phyloP scores from a whole-genome alignment of 2,797 vertebrate genomes.

The Sebastes goodei region DNA sequence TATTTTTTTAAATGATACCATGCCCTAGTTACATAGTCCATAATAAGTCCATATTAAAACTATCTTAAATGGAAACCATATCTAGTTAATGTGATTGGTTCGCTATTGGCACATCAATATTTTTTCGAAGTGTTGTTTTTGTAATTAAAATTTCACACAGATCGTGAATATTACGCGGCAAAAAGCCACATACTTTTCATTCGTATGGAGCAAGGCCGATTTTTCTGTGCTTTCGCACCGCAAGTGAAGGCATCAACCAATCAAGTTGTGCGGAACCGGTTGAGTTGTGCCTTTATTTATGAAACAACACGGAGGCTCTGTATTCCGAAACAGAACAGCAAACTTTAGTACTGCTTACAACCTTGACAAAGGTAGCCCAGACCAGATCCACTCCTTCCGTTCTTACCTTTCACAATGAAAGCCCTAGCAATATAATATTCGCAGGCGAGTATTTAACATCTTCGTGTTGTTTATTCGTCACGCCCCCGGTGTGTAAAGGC shows the following conservation, averaged over 20 bases:
- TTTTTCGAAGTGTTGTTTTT: too few species aligned
- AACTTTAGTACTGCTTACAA: neutral
- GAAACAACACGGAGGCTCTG: neutral
- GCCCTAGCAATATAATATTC: neutral
- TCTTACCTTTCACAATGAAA: neutral
- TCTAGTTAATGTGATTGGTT: neutral
- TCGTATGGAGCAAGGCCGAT: neutral
- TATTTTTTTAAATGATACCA: too few species aligned
- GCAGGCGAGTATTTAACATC: neutral
- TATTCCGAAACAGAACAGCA: neutral
- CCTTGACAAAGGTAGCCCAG: neutral
- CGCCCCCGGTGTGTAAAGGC: neutral
- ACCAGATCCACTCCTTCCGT: too few species aligned
- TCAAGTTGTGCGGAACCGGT: neutral
- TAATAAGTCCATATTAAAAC: neutral
- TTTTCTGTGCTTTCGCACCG: neutral
- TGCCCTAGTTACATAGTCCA: too few species aligned
- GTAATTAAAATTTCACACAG: too few species aligned
- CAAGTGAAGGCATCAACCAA: neutral
- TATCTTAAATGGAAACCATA: neutral
- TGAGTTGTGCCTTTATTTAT: neutral
- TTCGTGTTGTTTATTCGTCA: neutral
- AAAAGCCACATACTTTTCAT: neutral
- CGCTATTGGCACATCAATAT: too few species aligned
- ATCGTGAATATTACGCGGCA: neutral